Conservation (phyloP, 2,113 vertebrate genomes). For the Opisthocomus hoazin region DNA sequence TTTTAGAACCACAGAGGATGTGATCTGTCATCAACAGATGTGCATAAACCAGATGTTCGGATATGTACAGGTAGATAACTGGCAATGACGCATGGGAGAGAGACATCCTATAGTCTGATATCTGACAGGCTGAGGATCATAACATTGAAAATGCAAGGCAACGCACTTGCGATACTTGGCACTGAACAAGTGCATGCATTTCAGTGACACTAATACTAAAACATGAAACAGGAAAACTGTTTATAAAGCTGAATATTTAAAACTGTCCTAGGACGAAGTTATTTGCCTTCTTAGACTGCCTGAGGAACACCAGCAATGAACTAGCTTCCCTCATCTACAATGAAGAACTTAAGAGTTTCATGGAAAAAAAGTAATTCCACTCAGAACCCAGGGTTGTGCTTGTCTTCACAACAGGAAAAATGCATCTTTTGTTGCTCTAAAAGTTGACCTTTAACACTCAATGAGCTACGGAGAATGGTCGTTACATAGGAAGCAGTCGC, state of each 20-base stretch:
- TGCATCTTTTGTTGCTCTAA: background rate
- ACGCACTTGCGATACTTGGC: background rate
- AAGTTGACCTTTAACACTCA: background rate
- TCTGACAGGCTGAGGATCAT: background rate
- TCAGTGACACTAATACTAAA: background rate
- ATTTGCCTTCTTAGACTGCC: background rate
- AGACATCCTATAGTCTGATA: background rate
- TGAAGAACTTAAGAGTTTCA: background rate
- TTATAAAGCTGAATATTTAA: background rate
- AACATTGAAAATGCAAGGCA: background rate
- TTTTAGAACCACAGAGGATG: background rate
- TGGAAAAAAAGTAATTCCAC: background rate
- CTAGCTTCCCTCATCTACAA: background rate
- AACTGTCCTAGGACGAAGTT: background rate
- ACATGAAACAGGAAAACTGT: background rate
- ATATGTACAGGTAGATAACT: rapidly evolving
- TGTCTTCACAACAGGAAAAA: background rate
- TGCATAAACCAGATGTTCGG: background rate
- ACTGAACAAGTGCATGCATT: background rate
- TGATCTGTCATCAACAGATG: background rate
- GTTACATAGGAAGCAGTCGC: background rate
- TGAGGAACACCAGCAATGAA: background rate
- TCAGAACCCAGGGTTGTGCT: background rate
- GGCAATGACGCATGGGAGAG: background rate
- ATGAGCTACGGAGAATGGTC: background rate